Evolutionary conservation across 2,888 invertebrate genomes (phyloP).

Genomic region (Heliconius hortense): DNA sequence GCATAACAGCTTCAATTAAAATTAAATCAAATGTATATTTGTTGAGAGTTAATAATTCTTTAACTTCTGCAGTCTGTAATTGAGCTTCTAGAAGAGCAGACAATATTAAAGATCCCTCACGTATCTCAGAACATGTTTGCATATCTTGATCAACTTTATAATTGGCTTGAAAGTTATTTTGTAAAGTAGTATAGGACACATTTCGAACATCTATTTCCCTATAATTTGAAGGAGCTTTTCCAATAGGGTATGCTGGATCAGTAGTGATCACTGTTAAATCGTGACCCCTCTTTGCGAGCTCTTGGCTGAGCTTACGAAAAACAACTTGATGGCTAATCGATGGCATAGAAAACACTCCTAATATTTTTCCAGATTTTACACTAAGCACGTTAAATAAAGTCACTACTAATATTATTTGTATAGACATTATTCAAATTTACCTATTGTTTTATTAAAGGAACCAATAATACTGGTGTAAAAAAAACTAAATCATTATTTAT

Average conservation of each 20-base stretch:
- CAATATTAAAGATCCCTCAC: slow-evolving; percentile 15
- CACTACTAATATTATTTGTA: slow-evolving; percentile 7
- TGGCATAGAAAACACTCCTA: slow-evolving; percentile 58
- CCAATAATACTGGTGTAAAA: neutral
- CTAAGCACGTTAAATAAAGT: slow-evolving; percentile 5
- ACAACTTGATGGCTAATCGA: slow-evolving; percentile 63
- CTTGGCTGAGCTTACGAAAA: slow-evolving; percentile 58
- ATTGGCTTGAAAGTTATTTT: slow-evolving; percentile 9
- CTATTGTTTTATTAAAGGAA: neutral
- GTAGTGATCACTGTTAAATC: slow-evolving; percentile 64
- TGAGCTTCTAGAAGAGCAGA: slow-evolving; percentile 43
- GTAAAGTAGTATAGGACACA: slow-evolving; percentile 46
- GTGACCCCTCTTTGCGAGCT: slow-evolving; percentile 64
- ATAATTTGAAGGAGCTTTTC: slow-evolving; percentile 51
- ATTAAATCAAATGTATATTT: slow-evolving; percentile 50
- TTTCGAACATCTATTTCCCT: slow-evolving; percentile 63
- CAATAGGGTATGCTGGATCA: slow-evolving; percentile 54
- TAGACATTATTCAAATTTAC: neutral
- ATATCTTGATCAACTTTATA: slow-evolving; percentile 24
- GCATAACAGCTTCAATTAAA: slow-evolving; percentile 45
- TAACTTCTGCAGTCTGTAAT: slow-evolving; percentile 40
- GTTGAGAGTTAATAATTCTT: slow-evolving; percentile 33
- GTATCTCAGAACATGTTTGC: slow-evolving; percentile 5
- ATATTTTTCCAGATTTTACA: slow-evolving; percentile 53
- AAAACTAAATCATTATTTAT: slow-evolving; percentile 16